Base-by-base conservation (phyloP, 2,797 vertebrate species). In the Sebastes aleutianus region DNA sequence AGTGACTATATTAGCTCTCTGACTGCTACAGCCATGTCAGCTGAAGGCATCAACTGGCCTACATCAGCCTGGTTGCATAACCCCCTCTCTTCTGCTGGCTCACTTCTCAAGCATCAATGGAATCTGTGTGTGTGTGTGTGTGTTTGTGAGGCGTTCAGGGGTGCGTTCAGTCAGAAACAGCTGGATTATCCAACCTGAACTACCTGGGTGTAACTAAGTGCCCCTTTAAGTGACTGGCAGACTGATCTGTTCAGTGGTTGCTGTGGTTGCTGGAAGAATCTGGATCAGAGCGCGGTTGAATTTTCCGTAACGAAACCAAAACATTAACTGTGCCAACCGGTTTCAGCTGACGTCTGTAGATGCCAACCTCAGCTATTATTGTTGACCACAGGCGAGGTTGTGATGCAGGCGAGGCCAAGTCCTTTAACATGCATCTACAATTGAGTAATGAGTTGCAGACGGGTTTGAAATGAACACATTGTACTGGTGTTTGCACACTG, bases 21-120 rank as follows among this genome's bases (percentile, higher is more conserved):
- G 73, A 72, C 74, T 84, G 78, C 82, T 81, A 29, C 63, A 73
- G 75, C 66, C 80, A 50, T 75, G 86, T 90, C 86, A 86, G 86
- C 86, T 86, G 65, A 90, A 85, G 80, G 85, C 88, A 87, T 87
- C 76, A 56, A 68, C 84, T 88, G 90, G 79, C 89, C 89, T 88
- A 88, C 85, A 92, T 91, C 70, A 77, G 71, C 66, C 70, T 8
- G n/a, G 29, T 93, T 92, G 69, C 79, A 67, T 91, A 93, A 93
- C 50, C 26, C 26, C 54, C 43, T 29, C 67, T 36, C 39, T 24
- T 65, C 57, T 62, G 14, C 71, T 50, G 26, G 72, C 78, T 76
- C 74, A 68, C 75, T 59, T 87, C 80, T 78, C 54, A 56, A 76
- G 76, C 85, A 72, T 87, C 86, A 84, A 53, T 85, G 80, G 68